Percentiles rank a stretch among this genome's conserved stretches.
Conservation (phyloP, 2,113 vertebrate genomes). For the Heterotis niloticus region DNA sequence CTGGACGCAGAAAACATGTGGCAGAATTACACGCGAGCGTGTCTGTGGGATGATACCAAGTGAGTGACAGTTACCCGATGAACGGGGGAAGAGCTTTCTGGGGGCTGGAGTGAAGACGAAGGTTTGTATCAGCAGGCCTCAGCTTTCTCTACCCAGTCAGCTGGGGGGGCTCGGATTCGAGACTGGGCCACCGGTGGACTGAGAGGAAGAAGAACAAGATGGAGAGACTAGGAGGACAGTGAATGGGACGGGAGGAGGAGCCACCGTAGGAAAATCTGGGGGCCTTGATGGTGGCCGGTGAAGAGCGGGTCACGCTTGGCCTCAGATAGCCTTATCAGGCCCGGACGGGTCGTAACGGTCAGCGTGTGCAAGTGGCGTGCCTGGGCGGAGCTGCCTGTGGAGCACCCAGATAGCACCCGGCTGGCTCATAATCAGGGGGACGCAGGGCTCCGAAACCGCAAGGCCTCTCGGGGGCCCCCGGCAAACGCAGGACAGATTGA, state of each 20-base stretch:
- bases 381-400: conserved; percentile 51
- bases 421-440: conserved; percentile 22
- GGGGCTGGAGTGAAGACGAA: conserved; percentile 19
- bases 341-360: conserved; percentile 73
- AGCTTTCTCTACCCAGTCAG: conserved; percentile 27
- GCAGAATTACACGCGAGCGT: conserved; percentile 34
- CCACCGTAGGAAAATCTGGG: conserved; percentile 71
- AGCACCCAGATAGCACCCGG: conserved; percentile 47
- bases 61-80: conserved; percentile 41
- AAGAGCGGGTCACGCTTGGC: conserved; percentile 45
- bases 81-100: conserved; percentile 22
- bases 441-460: conserved; percentile 1
- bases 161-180: conserved; percentile 20
- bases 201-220: neutral
- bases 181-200: no score
- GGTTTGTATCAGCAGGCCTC: neutral
- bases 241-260: conserved; percentile 15
- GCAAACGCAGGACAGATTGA: conserved; percentile 52
- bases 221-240: neutral
- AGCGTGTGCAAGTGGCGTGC: conserved; percentile 32
- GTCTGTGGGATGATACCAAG: conserved; percentile 38
- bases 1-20: conserved; percentile 35
- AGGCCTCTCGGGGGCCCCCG: conserved; percentile 3
- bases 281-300: conserved; percentile 53
- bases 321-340: conserved; percentile 83